Conservation (phyloP, 35 echinoderm and acorn worm species). For the Apostichopus japonicus region DNA sequence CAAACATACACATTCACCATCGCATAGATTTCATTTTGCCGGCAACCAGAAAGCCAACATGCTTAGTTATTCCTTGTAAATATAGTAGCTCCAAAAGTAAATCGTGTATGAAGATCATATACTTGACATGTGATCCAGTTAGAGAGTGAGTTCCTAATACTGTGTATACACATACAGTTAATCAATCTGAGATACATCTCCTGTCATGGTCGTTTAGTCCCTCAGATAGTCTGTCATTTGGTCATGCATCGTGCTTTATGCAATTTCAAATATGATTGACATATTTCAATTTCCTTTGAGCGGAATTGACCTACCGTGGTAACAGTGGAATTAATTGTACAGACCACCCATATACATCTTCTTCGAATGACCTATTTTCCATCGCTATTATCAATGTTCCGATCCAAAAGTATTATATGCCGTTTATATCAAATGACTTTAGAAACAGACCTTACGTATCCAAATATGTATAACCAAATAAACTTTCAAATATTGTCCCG, state of each 20-base stretch:
- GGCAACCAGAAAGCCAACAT: too few species aligned
- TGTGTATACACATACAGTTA: too few species aligned
- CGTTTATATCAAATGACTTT: background rate
- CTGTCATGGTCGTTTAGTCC: background rate
- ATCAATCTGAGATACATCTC: too few species aligned
- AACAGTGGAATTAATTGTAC: background rate
- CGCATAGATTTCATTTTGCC: too few species aligned
- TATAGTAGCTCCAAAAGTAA: too few species aligned
- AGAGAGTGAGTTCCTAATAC: too few species aligned
- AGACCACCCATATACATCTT: slow-evolving; percentile 2
- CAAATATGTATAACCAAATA: slow-evolving; percentile 7
- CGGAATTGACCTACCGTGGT: background rate
- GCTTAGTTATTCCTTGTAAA: too few species aligned
- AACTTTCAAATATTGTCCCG: background rate
- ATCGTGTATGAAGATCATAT: too few species aligned
- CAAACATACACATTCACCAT: too few species aligned
- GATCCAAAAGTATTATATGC: background rate
- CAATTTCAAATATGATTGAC: background rate
- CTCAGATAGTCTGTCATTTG: background rate
- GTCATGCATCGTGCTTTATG: background rate
- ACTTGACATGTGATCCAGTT: too few species aligned
- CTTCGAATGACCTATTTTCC: slow-evolving; percentile 7
- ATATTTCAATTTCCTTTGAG: background rate
- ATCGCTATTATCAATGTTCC: background rate
- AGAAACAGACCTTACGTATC: slow-evolving; percentile 9